These are phyloP conservation scores for Alligator mississippiensis DNA, from an alignment of 2,113 vertebrate species.

Conservation along the genomic window DNA sequence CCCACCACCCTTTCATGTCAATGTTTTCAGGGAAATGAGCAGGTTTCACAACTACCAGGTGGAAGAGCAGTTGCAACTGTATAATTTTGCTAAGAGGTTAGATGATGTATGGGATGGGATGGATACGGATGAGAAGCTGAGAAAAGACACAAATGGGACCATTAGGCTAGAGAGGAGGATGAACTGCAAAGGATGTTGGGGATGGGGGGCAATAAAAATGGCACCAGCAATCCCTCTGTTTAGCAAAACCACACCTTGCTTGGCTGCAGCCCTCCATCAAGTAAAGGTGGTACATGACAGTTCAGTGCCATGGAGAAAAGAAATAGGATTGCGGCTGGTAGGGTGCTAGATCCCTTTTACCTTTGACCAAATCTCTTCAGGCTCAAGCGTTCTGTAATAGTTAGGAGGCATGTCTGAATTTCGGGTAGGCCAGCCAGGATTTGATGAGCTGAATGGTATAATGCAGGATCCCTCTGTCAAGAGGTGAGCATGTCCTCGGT, in stretches of 20 bases:
- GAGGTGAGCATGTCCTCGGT: not conserved
- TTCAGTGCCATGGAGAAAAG: not conserved
- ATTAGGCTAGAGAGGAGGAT: not conserved
- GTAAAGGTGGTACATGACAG: not conserved
- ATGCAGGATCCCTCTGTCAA: not conserved
- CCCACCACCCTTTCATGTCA: too few species aligned
- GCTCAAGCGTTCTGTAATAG: not conserved
- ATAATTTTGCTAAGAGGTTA: too few species aligned
- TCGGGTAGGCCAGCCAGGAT: not conserved
- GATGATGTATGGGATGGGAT: not conserved
- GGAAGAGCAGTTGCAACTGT: too few species aligned
- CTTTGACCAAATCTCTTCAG: not conserved
- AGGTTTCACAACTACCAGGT: too few species aligned
- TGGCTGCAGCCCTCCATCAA: not conserved
- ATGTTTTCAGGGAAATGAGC: too few species aligned
- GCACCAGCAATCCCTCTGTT: not conserved
- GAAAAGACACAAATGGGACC: not conserved
- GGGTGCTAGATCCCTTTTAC: not conserved
- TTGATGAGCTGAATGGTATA: not conserved
- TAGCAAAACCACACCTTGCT: not conserved
- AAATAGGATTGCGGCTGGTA: not conserved
- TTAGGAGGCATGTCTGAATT: not conserved
- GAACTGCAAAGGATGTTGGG: not conserved
- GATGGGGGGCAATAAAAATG: not conserved
- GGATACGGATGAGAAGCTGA: not conserved